Evolutionary conservation across 2,797 vertebrate genomes (phyloP).

Genomic region (Tauraco hartlaubi): DNA sequence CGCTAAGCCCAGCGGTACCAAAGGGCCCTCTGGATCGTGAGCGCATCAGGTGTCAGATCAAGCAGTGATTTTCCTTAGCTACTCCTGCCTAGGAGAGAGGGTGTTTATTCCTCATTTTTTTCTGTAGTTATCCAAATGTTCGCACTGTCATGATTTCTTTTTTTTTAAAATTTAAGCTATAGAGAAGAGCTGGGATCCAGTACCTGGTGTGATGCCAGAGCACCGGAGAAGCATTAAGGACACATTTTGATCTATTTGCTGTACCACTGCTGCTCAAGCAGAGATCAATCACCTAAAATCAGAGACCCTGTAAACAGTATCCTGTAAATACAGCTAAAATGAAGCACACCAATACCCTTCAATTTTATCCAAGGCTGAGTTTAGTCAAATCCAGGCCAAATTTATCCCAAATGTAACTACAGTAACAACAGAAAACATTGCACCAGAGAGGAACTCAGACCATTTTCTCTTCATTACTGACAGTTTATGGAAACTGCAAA

Average conservation of each 20-base stretch:
- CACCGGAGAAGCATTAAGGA: neutral
- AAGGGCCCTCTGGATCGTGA: neutral
- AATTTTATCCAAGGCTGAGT: neutral
- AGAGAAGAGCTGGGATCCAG: neutral
- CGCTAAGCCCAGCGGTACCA: neutral
- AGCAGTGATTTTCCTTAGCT: neutral
- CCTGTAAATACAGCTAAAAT: neutral
- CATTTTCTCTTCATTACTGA: neutral
- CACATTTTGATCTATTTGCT: neutral
- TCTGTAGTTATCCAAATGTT: neutral
- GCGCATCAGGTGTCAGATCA: neutral
- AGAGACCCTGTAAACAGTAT: neutral
- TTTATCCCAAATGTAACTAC: neutral
- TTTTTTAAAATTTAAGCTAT: neutral
- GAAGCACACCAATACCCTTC: neutral
- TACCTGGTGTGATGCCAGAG: neutral
- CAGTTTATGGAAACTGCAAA: neutral
- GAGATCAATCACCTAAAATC: neutral
- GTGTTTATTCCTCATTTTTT: neutral
- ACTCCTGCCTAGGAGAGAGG: neutral
- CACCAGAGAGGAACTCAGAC: neutral
- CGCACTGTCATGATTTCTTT: rapidly evolving
- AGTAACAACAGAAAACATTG: neutral
- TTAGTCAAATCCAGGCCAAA: neutral
- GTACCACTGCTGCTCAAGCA: neutral